Percentiles rank a stretch among this genome's conserved stretches.
Conservation (phyloP, 2,113 vertebrate species). For the Stegostoma tigrinum region DNA sequence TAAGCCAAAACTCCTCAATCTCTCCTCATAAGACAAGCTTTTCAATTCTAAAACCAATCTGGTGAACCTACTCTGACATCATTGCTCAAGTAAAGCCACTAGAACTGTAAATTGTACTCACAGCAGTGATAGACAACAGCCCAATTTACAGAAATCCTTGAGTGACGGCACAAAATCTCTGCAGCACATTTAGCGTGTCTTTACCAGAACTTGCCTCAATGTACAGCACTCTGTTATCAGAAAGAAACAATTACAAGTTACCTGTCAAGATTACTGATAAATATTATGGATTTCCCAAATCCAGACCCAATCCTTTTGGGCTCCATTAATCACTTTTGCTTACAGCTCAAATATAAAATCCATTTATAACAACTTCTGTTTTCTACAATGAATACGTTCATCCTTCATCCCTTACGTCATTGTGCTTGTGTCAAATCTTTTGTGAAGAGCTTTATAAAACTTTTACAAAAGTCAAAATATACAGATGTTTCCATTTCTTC, state of each 20-base stretch:
- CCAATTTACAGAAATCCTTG: not conserved
- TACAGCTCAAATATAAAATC: not conserved
- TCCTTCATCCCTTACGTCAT: not conserved
- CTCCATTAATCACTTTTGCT: not conserved
- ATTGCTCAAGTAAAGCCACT: too few species aligned
- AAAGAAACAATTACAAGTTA: not conserved
- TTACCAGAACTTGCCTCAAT: not conserved
- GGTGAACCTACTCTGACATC: too few species aligned
- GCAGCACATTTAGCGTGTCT: not conserved
- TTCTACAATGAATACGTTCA: not conserved
- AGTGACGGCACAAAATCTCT: not conserved
- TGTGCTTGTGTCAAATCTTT: not conserved
- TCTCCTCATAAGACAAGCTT: too few species aligned
- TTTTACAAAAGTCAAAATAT: not conserved
- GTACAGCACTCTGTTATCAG: not conserved
- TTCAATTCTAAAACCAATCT: too few species aligned
- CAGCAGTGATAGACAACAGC: not conserved
- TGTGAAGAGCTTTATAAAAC: not conserved
- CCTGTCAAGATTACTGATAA: not conserved
- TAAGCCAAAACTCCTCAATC: too few species aligned
- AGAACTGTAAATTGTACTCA: too few species aligned
- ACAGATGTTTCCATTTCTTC: not conserved
- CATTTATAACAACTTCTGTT: not conserved
- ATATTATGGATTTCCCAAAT: not conserved
- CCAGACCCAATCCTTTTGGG: not conserved